Conservation (phyloP, 2,113 vertebrate species). For the Clarias macrocephalus region DNA sequence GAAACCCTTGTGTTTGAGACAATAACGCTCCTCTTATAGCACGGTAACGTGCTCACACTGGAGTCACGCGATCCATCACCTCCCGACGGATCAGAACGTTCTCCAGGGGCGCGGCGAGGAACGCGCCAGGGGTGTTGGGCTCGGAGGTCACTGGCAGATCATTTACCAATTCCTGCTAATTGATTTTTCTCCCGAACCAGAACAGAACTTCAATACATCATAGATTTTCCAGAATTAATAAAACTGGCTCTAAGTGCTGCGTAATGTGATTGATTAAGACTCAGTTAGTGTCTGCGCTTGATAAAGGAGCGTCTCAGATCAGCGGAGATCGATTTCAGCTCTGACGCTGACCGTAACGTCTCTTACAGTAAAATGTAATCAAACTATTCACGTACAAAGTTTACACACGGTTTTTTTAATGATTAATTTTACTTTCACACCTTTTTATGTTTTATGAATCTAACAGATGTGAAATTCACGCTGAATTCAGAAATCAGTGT, state of each 20-base stretch:
- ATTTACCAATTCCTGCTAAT: background rate
- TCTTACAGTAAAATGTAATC: background rate
- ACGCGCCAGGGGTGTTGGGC: too few relatives aligned
- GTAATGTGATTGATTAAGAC: background rate
- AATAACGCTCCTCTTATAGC: background rate
- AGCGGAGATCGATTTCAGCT: background rate
- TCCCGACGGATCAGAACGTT: background rate
- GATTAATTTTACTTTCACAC: background rate
- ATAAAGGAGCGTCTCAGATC: background rate
- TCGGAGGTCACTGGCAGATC: background rate
- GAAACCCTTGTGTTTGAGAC: background rate
- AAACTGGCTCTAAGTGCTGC: background rate
- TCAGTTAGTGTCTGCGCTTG: background rate
- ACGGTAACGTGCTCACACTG: background rate
- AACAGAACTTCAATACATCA: background rate
- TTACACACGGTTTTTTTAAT: background rate
- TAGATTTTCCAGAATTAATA: background rate
- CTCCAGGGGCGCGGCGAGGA: background rate
- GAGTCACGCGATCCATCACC: background rate
- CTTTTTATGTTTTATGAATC: too few relatives aligned
- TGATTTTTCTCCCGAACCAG: background rate
- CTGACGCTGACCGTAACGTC: background rate
- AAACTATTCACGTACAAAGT: background rate
- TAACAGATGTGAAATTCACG: too few relatives aligned
- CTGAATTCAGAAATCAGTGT: background rate